A percentile compares a stretch with the other conserved stretches of the same genome.
These are phyloP conservation scores for Halocaridina rubra DNA, from an alignment of 2,888 invertebrate genomes.

Conservation along the genomic window DNA sequence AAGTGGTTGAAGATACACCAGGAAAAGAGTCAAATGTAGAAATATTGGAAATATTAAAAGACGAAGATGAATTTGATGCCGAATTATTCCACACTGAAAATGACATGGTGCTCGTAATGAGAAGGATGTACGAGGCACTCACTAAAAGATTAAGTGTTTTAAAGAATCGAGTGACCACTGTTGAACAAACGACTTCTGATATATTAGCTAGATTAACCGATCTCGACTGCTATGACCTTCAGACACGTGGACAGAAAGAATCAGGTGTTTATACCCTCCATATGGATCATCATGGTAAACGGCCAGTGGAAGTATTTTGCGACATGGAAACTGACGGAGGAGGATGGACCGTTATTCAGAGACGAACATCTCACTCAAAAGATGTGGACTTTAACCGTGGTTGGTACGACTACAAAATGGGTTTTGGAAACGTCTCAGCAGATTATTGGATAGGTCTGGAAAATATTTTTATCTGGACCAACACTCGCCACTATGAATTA, in stretches of 20 bases:
- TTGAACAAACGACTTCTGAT: slow-evolving; percentile 46
- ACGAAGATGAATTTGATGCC: slow-evolving; percentile 15
- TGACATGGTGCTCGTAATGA: slow-evolving; percentile 38
- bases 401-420: slow-evolving; percentile 61
- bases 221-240: slow-evolving; percentile 54
- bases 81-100: slow-evolving; percentile 29
- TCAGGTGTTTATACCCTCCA: slow-evolving; percentile 50
- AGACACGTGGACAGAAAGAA: background rate
- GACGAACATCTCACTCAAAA: slow-evolving; percentile 42
- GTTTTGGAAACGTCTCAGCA: slow-evolving; percentile 49
- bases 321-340: slow-evolving; percentile 61
- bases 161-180: slow-evolving; percentile 33
- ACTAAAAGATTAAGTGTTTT: slow-evolving; percentile 39
- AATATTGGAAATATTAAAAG: slow-evolving; percentile 51
- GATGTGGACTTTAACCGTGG: slow-evolving; percentile 46
- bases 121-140: slow-evolving; percentile 48
- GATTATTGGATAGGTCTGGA: slow-evolving; percentile 62
- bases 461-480: slow-evolving; percentile 58
- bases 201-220: slow-evolving; percentile 45
- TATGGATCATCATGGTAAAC: slow-evolving; percentile 60
- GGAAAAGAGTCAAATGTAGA: slow-evolving; percentile 68
- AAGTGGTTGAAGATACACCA: background rate
- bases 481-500: slow-evolving; percentile 55
- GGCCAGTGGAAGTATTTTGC: slow-evolving; percentile 50
- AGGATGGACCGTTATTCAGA: slow-evolving; percentile 61